phyloP scores from a whole-genome alignment of 2,888 invertebrate genomes.

The Melangyna quadrimaculata region DNA sequence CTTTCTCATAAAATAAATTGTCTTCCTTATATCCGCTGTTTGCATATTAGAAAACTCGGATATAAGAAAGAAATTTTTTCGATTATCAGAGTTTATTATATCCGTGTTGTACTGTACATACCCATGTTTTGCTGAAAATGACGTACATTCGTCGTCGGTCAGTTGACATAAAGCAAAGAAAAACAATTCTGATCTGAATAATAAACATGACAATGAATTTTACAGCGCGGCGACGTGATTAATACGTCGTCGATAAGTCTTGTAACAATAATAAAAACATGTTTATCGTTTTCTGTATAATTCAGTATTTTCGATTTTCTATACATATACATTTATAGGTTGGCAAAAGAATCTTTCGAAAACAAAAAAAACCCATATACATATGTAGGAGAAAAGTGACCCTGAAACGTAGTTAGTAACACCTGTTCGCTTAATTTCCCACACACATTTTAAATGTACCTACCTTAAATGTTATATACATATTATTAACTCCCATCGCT shows the following conservation, averaged over 20 bases:
- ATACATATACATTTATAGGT: background rate
- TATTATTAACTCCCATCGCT: background rate
- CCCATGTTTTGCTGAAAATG: constrained; percentile 3
- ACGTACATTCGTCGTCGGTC: constrained; percentile 6
- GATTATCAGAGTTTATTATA: too few species aligned
- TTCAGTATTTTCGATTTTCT: too few species aligned
- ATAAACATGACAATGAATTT: constrained; percentile 15
- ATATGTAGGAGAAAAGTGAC: too few species aligned
- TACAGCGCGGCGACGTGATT: background rate
- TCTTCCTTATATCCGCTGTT: too few species aligned
- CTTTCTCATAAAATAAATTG: too few species aligned
- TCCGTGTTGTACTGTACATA: too few species aligned
- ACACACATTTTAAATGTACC: background rate
- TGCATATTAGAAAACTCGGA: too few species aligned
- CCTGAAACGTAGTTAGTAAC: constrained; percentile 23
- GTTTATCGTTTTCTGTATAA: constrained; percentile 44
- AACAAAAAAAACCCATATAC: too few species aligned
- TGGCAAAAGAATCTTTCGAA: background rate
- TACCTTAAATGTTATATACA: too few species aligned
- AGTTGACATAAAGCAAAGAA: background rate
- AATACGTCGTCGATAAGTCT: background rate
- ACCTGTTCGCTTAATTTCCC: constrained; percentile 30
- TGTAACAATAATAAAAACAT: constrained; percentile 50
- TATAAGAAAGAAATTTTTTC: too few species aligned
- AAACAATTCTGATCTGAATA: background rate